Evolutionary conservation across 2,113 vertebrate genomes (phyloP).

Genomic region (Plotosus lineatus): DNA sequence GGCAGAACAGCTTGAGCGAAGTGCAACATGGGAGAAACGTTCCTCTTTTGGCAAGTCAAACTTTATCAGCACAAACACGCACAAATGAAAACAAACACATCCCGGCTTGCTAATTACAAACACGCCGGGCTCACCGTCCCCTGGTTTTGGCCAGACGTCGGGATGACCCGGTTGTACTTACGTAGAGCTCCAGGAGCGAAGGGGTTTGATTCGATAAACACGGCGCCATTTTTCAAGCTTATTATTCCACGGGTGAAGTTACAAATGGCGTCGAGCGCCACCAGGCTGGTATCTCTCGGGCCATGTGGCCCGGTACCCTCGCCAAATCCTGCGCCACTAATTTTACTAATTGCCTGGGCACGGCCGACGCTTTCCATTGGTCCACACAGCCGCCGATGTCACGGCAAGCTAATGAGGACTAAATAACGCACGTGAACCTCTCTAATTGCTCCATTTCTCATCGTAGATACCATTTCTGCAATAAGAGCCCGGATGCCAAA

Average conservation of each 20-base stretch:
- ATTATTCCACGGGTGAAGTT: conserved; percentile 77
- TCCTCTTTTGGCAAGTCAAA: conserved; percentile 75
- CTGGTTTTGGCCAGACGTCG: conserved; percentile 48
- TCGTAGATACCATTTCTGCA: conserved; percentile 75
- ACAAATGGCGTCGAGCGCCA: conserved; percentile 76
- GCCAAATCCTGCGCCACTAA: conserved; percentile 81
- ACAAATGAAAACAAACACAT: conserved; percentile 78
- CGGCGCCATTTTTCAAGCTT: conserved; percentile 75
- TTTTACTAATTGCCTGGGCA: conserved; percentile 81
- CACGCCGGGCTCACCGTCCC: conserved; percentile 68
- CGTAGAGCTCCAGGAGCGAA: conserved; percentile 57
- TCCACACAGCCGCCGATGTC: conserved; percentile 73
- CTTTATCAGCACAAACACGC: conserved; percentile 79
- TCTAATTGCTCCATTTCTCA: conserved; percentile 82
- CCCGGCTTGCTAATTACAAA: conserved; percentile 75
- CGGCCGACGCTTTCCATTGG: conserved; percentile 77
- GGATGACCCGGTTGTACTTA: conserved; percentile 52
- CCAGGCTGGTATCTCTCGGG: conserved; percentile 77
- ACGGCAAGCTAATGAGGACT: conserved; percentile 81
- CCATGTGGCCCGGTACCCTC: conserved; percentile 78
- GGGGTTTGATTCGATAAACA: conserved; percentile 61
- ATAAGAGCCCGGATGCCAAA: conserved; percentile 70
- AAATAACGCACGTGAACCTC: conserved; percentile 81
- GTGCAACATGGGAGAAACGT: conserved; percentile 64
- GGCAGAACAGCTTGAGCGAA: conserved; percentile 71